phyloP scores from a whole-genome alignment of 2,113 vertebrate genomes.

The Misgurnus anguillicaudatus region DNA sequence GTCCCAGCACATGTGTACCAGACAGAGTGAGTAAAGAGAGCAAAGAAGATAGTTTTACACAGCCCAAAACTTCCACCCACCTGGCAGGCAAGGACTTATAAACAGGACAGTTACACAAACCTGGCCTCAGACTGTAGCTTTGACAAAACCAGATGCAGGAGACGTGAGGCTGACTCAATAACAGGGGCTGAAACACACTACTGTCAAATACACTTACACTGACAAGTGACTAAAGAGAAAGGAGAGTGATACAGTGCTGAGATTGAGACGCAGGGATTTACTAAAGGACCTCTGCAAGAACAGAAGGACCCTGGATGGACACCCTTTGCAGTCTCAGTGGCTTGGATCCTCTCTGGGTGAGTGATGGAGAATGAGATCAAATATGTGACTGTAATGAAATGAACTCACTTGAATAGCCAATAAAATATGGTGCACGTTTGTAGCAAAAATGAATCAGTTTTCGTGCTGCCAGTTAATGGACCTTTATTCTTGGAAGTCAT shows the following conservation, averaged over 20 bases:
- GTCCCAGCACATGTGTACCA: constrained; percentile 29
- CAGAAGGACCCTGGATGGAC: constrained; percentile 54
- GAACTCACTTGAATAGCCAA: not conserved
- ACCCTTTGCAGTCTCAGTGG: constrained; percentile 56
- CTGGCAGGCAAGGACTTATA: constrained; percentile 41
- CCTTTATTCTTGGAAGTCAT: constrained; percentile 21
- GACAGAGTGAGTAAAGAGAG: constrained; percentile 7
- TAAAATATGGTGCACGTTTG: not conserved
- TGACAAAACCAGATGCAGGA: not conserved
- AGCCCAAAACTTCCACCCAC: constrained; percentile 41
- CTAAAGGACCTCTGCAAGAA: not conserved
- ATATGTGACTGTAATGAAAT: not conserved
- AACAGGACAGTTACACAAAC: constrained; percentile 43
- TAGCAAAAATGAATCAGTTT: not conserved
- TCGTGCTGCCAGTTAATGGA: not conserved
- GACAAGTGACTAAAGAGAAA: not conserved
- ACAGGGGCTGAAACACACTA: not conserved
- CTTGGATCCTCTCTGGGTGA: constrained; percentile 62
- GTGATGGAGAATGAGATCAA: not conserved
- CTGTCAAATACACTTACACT: constrained; percentile 12
- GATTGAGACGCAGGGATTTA: constrained; percentile 12
- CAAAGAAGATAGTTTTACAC: constrained; percentile 10
- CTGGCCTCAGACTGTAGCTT: constrained; percentile 21
- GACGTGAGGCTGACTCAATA: constrained; percentile 3
- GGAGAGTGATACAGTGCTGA: not conserved